Conservation (phyloP, 2,797 vertebrate genomes). For the Lutjanus campechanus region DNA sequence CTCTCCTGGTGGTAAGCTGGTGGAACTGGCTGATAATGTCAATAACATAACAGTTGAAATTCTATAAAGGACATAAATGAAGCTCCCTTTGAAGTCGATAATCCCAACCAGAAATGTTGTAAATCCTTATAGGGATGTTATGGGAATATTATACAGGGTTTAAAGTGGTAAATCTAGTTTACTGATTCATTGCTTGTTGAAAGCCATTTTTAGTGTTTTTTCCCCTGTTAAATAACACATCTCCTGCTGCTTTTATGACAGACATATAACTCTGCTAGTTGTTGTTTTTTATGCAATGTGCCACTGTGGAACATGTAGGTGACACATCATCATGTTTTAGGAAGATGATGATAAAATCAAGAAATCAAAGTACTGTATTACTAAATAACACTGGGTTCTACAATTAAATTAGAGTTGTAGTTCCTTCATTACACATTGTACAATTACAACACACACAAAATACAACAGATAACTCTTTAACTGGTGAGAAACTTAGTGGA, state of each 20-base stretch:
- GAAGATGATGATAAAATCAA: no score
- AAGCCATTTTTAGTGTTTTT: not conserved
- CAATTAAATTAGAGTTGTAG: no score
- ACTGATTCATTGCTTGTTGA: constrained; percentile 2
- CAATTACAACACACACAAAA: no score
- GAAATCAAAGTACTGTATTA: no score
- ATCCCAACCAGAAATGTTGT: constrained; percentile 3
- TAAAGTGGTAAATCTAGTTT: constrained; percentile 8
- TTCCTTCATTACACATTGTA: no score
- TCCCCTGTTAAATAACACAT: not conserved
- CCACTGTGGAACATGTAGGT: not conserved
- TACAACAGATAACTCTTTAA: not conserved
- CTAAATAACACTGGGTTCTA: no score
- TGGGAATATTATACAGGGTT: not conserved
- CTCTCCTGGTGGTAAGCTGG: no score
- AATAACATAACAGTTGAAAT: not conserved
- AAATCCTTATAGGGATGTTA: not conserved
- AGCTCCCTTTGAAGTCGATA: not conserved
- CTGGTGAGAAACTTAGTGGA: no score
- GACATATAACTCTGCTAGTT: not conserved
- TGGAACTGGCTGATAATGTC: fast-evolving
- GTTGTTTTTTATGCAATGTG: not conserved
- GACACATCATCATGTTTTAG: not conserved
- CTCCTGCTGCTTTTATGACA: not conserved
- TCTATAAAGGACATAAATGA: constrained; percentile 2